phyloP scores from a whole-genome alignment of 2,113 vertebrate genomes.

The Laticauda laticaudata region DNA sequence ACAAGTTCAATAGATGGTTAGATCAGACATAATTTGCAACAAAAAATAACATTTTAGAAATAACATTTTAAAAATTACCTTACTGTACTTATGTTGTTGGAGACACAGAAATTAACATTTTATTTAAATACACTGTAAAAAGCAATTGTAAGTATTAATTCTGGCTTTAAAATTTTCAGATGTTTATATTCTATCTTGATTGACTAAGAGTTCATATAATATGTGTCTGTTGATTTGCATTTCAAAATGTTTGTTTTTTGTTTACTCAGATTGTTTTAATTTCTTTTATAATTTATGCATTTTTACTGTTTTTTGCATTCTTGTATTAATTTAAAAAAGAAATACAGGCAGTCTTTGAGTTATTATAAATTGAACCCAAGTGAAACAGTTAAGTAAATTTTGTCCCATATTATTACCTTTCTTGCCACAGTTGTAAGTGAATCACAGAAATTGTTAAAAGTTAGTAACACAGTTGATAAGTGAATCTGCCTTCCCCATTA shows the following conservation, averaged over 20 bases:
- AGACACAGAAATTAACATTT: background rate
- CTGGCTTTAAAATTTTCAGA: background rate
- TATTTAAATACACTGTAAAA: background rate
- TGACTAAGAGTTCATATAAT: background rate
- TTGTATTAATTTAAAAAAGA: too few relatives aligned
- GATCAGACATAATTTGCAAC: background rate
- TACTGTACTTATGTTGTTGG: background rate
- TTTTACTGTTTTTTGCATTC: background rate
- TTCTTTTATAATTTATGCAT: background rate
- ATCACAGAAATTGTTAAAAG: too few relatives aligned
- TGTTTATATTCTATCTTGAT: background rate
- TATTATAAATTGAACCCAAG: too few relatives aligned
- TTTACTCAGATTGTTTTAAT: background rate
- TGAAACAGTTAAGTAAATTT: too few relatives aligned
- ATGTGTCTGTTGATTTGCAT: background rate
- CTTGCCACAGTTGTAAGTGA: too few relatives aligned
- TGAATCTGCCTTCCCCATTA: too few relatives aligned
- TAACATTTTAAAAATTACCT: background rate
- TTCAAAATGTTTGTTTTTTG: background rate
- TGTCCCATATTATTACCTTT: too few relatives aligned
- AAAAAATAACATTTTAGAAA: background rate
- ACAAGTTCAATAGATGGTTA: background rate
- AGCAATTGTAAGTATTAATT: background rate
- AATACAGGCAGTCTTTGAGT: too few relatives aligned
- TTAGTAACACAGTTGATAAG: too few relatives aligned